A percentile compares a stretch with the other conserved stretches of the same genome.
Evolutionary conservation across 2,888 invertebrate genomes (phyloP).

Genomic region (Hemithea aestivaria): DNA sequence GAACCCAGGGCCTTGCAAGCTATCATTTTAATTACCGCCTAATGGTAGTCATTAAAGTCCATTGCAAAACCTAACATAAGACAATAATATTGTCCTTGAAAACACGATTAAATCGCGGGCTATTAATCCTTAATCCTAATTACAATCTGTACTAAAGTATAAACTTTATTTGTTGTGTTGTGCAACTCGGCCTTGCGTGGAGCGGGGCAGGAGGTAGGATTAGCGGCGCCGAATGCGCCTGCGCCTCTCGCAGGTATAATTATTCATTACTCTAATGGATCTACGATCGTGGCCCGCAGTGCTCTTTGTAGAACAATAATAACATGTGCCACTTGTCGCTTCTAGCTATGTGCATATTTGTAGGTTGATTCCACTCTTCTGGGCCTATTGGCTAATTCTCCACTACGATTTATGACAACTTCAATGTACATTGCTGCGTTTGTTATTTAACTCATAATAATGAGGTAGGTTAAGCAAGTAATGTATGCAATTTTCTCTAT

Average conservation of each 20-base stretch:
- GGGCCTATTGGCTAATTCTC: too few species aligned
- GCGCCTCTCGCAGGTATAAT: slow-evolving; percentile 47
- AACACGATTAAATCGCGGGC: slow-evolving; percentile 26
- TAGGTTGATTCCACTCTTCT: too few species aligned
- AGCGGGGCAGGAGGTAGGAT: slow-evolving; percentile 38
- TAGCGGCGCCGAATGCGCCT: slow-evolving; percentile 34
- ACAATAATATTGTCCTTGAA: slow-evolving; percentile 12
- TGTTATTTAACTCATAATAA: too few species aligned
- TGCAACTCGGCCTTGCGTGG: slow-evolving; percentile 55
- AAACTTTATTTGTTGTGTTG: slow-evolving; percentile 42
- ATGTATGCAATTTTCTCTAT: too few species aligned
- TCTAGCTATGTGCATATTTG: not conserved
- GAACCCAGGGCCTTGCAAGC: too few species aligned
- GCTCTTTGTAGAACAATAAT: slow-evolving; percentile 57
- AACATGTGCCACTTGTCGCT: slow-evolving; percentile 25
- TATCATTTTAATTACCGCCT: too few species aligned
- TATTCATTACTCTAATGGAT: slow-evolving; percentile 68
- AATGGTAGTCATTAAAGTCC: too few species aligned
- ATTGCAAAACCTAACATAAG: too few species aligned
- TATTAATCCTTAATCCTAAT: slow-evolving; percentile 34
- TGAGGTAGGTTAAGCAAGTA: too few species aligned
- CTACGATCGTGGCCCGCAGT: slow-evolving; percentile 45
- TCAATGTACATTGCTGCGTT: too few species aligned
- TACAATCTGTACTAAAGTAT: slow-evolving; percentile 19
- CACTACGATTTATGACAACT: too few species aligned